Base-by-base conservation (phyloP, 2,888 invertebrate genomes). In the Dicyrtomina minuta region DNA sequence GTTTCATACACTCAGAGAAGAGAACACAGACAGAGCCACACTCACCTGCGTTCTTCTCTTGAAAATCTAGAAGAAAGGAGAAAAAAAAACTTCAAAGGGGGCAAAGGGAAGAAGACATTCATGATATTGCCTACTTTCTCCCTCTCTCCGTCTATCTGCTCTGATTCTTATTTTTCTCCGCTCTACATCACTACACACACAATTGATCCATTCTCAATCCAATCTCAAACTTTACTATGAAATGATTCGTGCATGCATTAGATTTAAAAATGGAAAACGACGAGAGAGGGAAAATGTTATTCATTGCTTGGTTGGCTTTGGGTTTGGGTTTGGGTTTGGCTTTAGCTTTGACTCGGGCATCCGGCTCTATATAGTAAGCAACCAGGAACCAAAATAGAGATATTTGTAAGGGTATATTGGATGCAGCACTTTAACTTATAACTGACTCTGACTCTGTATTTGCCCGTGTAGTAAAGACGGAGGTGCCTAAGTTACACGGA, bases 201-300 rank as follows among this genome's bases (percentile, higher is more conserved):
- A 55, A 55, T 55, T 55, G 55, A 55, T 55, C 55, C 26, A 55
- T 46, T 12, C 17, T 59, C 41, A 59, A 59, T 59, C 59, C 59
- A 59, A 59, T 59, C 41, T 59, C 41, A 59, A 22, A 39, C 17
- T 59, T 2, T n/a, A 24, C 15, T 58, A 22, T 39, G 27, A 58
- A 33, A 39, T 26, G 26, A 59, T 39, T 20, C 33, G 43, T 60
- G 17, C 41, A 60, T 60, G 41, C 39, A 33, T 33, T 39, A 33
- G 20, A 22, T 60, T 43, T 60, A 15, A 26, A 56, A 24, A 17
- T 43, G 27, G 27, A 44, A 22, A 10, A 22, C 12, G 41, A 17
- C 22, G 20, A 5, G 43, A 13, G 8, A 43, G 43, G 24, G 8
- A 43, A 46, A 61, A 61, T 61, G 46, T 46, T 61, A 61, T 61